Conservation (phyloP, 2,797 vertebrate genomes). For the Hoplostethus atlanticus region DNA sequence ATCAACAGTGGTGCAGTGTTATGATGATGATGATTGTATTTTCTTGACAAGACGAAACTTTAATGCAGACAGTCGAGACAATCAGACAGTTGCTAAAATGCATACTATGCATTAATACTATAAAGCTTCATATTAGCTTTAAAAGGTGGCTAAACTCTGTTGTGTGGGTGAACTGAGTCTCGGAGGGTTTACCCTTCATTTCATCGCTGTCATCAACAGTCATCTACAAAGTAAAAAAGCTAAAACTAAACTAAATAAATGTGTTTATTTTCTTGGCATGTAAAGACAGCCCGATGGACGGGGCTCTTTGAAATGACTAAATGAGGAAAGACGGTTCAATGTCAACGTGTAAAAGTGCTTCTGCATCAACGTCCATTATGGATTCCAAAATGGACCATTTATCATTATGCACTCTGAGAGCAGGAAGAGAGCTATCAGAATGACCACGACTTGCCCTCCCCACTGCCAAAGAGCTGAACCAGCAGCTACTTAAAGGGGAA, state of each 20-base stretch:
- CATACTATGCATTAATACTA: not conserved
- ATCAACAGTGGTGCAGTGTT: not conserved
- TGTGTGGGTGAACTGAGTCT: not conserved
- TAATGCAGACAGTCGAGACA: too few relatives aligned
- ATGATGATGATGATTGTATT: not conserved
- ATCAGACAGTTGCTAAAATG: not conserved
- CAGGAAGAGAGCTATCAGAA: constrained; percentile 70
- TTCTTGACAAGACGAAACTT: too few relatives aligned
- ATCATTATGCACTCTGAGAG: constrained; percentile 75
- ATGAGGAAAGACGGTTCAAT: constrained; percentile 37
- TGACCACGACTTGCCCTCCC: constrained; percentile 35
- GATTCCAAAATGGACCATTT: constrained; percentile 70
- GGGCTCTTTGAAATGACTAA: constrained; percentile 12
- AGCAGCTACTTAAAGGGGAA: constrained; percentile 49
- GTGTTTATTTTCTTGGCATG: not conserved
- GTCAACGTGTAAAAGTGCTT: constrained; percentile 60
- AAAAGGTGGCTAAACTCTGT: constrained; percentile 10
- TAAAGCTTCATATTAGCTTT: constrained; percentile 1
- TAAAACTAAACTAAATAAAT: not conserved
- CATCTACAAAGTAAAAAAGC: not conserved
- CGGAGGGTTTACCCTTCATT: too few relatives aligned
- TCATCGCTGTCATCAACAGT: too few relatives aligned
- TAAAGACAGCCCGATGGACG: not conserved
- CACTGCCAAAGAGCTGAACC: constrained; percentile 59
- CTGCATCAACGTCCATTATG: constrained; percentile 73